A percentile compares a stretch with the other conserved stretches of the same genome.
These are phyloP conservation scores for Odontesthes bonariensis DNA, from an alignment of 2,113 vertebrate species.

Conservation along the genomic window DNA sequence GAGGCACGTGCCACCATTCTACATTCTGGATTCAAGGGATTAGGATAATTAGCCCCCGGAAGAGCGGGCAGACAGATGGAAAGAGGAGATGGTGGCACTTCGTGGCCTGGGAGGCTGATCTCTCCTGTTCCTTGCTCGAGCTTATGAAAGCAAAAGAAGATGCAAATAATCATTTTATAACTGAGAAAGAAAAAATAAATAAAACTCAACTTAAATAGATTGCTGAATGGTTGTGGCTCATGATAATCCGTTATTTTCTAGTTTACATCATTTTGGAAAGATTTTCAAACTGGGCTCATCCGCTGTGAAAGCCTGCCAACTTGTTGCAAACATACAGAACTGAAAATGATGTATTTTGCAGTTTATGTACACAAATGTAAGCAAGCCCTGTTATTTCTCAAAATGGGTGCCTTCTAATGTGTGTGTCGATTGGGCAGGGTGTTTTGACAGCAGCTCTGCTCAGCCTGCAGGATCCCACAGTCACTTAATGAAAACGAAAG, in stretches of 20 bases:
- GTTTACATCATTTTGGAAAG: conserved; percentile 33
- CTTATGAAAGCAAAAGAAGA: conserved; percentile 47
- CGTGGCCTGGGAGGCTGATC: conserved; percentile 67
- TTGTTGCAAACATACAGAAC: conserved; percentile 17
- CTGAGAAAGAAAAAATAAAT: conserved; percentile 16
- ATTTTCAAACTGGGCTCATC: conserved; percentile 30
- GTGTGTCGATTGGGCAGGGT: conserved; percentile 47
- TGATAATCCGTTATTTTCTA: conserved; percentile 44
- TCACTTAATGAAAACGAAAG: conserved; percentile 83
- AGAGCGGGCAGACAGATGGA: conserved; percentile 85
- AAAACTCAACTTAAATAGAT: conserved; percentile 54
- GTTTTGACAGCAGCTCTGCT: conserved; percentile 67
- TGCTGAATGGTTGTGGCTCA: conserved; percentile 56
- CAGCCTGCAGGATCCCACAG: conserved; percentile 64
- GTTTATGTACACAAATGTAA: conserved; percentile 38
- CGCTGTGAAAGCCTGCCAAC: conserved; percentile 18
- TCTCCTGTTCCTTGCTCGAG: conserved; percentile 59
- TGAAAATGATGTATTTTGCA: not conserved
- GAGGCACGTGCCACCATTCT: conserved; percentile 74
- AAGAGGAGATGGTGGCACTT: conserved; percentile 74
- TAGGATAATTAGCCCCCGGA: conserved; percentile 87
- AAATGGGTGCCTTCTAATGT: conserved; percentile 44
- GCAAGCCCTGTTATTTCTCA: conserved; percentile 43
- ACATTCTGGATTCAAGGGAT: conserved; percentile 83
- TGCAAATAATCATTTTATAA: conserved; percentile 70